Base-by-base conservation (phyloP, 2,888 invertebrate genomes). In the Dione vanillae region DNA sequence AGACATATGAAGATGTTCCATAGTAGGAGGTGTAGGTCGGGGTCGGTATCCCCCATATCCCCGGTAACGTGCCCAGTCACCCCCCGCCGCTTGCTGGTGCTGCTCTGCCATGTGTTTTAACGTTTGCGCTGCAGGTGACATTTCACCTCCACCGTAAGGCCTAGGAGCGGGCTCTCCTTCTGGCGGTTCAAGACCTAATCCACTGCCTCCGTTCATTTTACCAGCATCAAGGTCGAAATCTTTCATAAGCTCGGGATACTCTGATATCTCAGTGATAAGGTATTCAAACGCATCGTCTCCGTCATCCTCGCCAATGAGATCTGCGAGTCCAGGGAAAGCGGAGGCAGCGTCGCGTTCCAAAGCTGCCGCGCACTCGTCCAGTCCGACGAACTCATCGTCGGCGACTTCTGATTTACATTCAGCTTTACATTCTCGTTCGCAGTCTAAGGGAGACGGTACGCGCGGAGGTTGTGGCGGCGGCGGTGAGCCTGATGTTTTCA, bases 51-150 rank as follows among this genome's bases (percentile, higher is more conserved):
- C 79, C 94, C 85, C 94, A 93, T 87, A 95, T 88, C 86, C 87
- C 58, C 92, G 96, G 93, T 88, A 92, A 67, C 92, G 88, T 75
- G 86, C 85, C 84, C 91, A 94, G 84, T 94, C 94, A 7, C 96
- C 96, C 85, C 91, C 92, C 41, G 92, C 83, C 72, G 91, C 91
- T 89, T 97, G 97, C 90, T 98, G 98, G 89, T 98, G 98, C 87
- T 98, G 98, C 86, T 98, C 98, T 49, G 98, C 98, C 98, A 98
- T 98, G 83, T 98, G 98, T 86, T 98, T 98, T 66, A 99, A 93
- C 0, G 98, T 98, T 91, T 98, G 98, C 62, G 98, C 98, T 0
- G 99, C 99, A 35, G 98, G 97, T 72, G 98, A 97, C 86, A 97
- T 94, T 86, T 97, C 97, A 0, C 95, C 95, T 70, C 94, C 83